These are phyloP conservation scores for Rhinopomastus cyanomelas DNA, from an alignment of 2,113 vertebrate species.

Conservation along the genomic window DNA sequence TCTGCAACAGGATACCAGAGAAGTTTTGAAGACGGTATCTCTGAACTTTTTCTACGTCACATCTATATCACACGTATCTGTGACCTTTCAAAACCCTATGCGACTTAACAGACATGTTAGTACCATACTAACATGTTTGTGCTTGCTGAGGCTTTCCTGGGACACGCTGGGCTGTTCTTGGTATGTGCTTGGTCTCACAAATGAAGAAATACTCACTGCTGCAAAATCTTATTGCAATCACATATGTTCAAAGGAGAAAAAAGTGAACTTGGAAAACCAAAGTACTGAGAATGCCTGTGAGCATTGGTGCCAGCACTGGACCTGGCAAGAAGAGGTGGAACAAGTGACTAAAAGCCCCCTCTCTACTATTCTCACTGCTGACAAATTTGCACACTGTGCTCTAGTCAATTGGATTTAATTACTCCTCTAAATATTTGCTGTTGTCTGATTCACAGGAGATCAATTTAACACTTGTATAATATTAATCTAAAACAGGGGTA, in stretches of 20 bases:
- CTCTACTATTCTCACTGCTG: not conserved
- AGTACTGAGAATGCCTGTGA: not conserved
- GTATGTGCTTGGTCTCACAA: too few species aligned
- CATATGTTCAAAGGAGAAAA: not conserved
- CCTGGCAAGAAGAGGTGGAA: not conserved
- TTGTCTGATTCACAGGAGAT: not conserved
- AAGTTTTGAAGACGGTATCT: not conserved
- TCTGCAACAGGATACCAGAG: not conserved
- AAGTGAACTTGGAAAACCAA: not conserved
- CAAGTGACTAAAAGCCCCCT: not conserved
- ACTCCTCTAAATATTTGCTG: not conserved
- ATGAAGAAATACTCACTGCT: not conserved
- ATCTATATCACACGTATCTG: not conserved
- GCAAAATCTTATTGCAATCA: fast-evolving
- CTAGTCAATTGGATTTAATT: not conserved
- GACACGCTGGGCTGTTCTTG: fast-evolving
- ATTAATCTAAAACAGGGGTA: not conserved
- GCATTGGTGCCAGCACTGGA: not conserved
- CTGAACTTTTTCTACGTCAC: not conserved
- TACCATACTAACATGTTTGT: fast-evolving
- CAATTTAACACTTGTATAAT: not conserved
- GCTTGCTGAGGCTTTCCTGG: not conserved
- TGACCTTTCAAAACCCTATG: not conserved
- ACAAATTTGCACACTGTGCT: not conserved
- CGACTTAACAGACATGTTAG: not conserved